A percentile compares a stretch with the other conserved stretches of the same genome.
Evolutionary conservation across 2,113 vertebrate genomes (phyloP).

Genomic region (Pseudonaja textilis): DNA sequence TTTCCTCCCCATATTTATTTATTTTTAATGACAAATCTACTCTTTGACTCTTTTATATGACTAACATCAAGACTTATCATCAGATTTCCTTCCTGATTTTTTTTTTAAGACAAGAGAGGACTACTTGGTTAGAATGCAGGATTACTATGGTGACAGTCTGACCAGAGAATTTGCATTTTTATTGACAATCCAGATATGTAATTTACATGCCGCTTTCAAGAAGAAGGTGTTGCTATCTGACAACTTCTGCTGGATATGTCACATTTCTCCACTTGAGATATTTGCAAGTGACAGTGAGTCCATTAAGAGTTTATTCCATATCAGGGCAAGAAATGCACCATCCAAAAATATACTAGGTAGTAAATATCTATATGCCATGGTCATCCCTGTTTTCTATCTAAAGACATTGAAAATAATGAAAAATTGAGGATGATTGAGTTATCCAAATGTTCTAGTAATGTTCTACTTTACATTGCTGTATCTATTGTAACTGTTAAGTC

Average conservation of each 20-base stretch:
- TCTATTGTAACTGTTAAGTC: not conserved
- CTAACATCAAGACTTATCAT: not conserved
- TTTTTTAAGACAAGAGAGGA: not conserved
- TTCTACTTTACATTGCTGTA: not conserved
- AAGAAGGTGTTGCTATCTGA: not conserved
- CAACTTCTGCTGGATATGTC: not conserved
- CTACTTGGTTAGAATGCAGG: not conserved
- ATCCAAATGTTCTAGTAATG: not conserved
- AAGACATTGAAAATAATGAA: not conserved
- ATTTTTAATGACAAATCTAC: not conserved
- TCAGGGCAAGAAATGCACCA: not conserved
- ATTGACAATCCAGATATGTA: constrained; percentile 2
- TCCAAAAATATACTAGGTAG: not conserved
- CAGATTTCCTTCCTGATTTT: not conserved
- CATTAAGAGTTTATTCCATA: not conserved
- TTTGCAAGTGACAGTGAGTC: not conserved
- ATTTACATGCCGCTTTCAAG: not conserved
- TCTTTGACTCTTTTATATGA: not conserved
- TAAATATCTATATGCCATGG: not conserved
- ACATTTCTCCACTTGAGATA: not conserved
- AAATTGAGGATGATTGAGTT: no score
- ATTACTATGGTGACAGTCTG: constrained; percentile 14
- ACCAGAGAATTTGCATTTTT: constrained; percentile 23
- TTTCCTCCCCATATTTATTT: not conserved
- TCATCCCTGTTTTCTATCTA: not conserved